phyloP scores from a whole-genome alignment of 2,888 invertebrate genomes.

The Aspidapion aeneum region DNA sequence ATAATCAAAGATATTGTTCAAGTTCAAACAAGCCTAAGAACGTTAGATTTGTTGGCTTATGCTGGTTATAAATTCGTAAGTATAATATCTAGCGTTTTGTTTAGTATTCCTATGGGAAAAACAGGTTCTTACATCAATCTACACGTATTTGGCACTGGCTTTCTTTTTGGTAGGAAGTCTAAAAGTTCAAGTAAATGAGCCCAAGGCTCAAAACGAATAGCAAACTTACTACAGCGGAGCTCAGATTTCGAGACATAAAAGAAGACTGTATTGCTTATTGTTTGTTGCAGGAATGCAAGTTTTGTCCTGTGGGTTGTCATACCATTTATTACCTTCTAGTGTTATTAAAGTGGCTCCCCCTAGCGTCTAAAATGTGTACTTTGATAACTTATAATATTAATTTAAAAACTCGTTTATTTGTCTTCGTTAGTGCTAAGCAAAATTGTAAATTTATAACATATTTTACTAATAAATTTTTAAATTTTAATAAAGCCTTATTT shows the following conservation, averaged over 20 bases:
- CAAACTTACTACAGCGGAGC: conserved; percentile 37
- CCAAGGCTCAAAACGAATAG: conserved; percentile 36
- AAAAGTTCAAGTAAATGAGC: conserved; percentile 79
- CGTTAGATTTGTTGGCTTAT: conserved; percentile 89
- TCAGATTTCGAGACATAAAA: conserved; percentile 66
- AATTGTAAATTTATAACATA: too few relatives aligned
- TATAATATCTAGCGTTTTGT: conserved; percentile 71
- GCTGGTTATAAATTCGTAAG: conserved; percentile 96
- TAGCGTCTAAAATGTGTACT: conserved; percentile 1
- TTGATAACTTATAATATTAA: neutral
- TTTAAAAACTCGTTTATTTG: neutral
- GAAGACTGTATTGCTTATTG: conserved; percentile 88
- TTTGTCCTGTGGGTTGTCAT: conserved; percentile 93
- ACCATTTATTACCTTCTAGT: conserved; percentile 55
- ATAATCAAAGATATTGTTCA: too few relatives aligned
- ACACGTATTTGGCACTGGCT: conserved; percentile 78
- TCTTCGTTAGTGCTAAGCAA: neutral
- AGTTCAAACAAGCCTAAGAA: conserved; percentile 80
- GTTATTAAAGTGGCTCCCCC: too few relatives aligned
- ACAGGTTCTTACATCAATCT: conserved; percentile 80
- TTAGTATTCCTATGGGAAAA: conserved; percentile 68
- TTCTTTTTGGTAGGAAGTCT: conserved; percentile 90
- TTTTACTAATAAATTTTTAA: too few relatives aligned
- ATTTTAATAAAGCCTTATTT: too few relatives aligned
- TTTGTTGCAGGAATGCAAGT: conserved; percentile 84